phyloP scores from a whole-genome alignment of 2,888 invertebrate species.

The Drosophila incognita region DNA sequence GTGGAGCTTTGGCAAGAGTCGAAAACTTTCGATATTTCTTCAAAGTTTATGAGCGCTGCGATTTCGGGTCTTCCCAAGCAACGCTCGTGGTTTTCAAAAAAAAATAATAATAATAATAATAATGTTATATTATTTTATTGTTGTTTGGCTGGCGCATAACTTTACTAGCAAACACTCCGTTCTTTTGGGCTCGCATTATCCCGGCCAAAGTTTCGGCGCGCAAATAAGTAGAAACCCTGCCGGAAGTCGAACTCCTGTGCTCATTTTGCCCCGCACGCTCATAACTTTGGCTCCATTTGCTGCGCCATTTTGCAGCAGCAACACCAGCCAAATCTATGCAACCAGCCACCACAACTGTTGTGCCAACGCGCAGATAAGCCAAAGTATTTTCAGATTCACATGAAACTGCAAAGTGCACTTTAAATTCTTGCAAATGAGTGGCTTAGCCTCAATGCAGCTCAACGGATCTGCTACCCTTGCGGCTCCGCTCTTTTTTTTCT shows the following conservation, averaged over 20 bases:
- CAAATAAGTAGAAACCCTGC: constrained; percentile 62
- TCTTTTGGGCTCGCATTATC: constrained; percentile 63
- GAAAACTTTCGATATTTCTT: constrained; percentile 83
- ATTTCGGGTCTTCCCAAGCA: constrained; percentile 50
- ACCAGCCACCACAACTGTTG: constrained; percentile 13
- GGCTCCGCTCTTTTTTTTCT: neutral
- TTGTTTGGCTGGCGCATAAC: constrained; percentile 75
- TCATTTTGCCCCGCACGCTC: constrained; percentile 35
- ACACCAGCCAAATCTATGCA: constrained; percentile 10
- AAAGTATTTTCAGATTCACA: constrained; percentile 63
- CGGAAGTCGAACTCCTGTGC: constrained; percentile 54
- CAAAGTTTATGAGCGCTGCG: constrained; percentile 69
- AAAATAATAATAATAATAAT: constrained; percentile 22
- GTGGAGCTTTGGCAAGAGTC: constrained; percentile 44
- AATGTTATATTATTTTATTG: constrained; percentile 80
- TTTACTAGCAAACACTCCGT: constrained; percentile 77
- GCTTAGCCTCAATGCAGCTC: constrained; percentile 34
- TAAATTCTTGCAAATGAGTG: constrained; percentile 83
- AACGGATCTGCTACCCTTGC: constrained; percentile 10
- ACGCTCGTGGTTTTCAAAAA: constrained; percentile 12
- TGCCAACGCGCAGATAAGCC: constrained; percentile 62
- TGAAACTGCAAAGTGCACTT: constrained; percentile 81
- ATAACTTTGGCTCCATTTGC: constrained; percentile 76
- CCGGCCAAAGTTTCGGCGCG: constrained; percentile 63
- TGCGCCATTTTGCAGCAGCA: constrained; percentile 57